phyloP scores from a whole-genome alignment of 2,113 vertebrate genomes.

The Bambusicola thoracicus region DNA sequence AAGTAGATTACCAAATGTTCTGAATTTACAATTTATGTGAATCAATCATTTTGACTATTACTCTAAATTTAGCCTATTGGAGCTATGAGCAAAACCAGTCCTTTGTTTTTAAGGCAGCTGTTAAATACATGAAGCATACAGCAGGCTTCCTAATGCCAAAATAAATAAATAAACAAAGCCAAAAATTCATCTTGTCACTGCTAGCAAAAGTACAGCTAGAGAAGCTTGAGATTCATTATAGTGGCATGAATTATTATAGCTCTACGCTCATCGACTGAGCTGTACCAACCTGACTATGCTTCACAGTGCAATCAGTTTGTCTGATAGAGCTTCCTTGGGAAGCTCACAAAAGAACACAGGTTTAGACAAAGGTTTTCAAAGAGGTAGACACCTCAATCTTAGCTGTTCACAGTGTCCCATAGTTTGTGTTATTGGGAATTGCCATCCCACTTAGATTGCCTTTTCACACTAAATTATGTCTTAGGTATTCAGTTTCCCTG shows the following conservation, averaged over 20 bases:
- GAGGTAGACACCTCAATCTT: neutral
- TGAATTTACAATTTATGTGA: neutral
- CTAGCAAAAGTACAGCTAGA: neutral
- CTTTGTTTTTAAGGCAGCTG: slow-evolving; percentile 7
- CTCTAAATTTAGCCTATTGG: neutral
- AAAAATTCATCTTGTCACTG: neutral
- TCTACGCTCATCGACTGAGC: neutral
- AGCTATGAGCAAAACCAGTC: neutral
- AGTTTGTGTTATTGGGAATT: neutral
- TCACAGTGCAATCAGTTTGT: neutral
- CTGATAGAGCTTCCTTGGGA: neutral
- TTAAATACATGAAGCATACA: neutral
- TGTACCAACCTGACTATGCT: neutral
- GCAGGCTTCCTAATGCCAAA: neutral
- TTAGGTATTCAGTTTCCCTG: neutral
- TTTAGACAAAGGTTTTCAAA: neutral
- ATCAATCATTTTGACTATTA: neutral
- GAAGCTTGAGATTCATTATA: neutral
- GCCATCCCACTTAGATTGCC: neutral
- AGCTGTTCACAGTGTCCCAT: neutral
- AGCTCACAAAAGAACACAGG: neutral
- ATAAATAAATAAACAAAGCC: neutral
- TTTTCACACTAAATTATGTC: neutral
- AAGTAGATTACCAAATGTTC: slow-evolving; percentile 34
- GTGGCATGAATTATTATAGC: neutral